Base-by-base conservation (phyloP, 2,888 invertebrate species). In the Lobophora halterata region DNA sequence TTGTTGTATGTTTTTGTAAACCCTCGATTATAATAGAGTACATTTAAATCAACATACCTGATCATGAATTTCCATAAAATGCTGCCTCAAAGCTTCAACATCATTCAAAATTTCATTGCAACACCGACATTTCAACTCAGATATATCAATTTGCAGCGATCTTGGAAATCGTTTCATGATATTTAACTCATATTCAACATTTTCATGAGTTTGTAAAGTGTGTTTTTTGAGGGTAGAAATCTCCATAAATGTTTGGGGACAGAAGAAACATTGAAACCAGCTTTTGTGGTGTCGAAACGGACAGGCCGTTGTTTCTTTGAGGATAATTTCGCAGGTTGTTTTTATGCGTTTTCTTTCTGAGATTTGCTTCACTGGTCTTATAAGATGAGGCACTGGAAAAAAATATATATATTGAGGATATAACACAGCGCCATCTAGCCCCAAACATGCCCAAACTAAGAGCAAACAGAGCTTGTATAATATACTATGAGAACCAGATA, bases 201-300 rank as follows among this genome's bases (percentile, higher is more conserved):
- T 58, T 0, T 53, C 5, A 31, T 86, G 85, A 0, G 45, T 49
- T 32, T 56, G 40, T 1, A 54, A 19, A 0, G 61, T 74, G 45
- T 86, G 85, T 0, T 48, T 46, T 44, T 74, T 59, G 0, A 85
- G 58, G 3, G 65, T 42, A 21, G 66, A 64, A 9, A 83, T 69
- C 18, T 78, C 75, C 69, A 82, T 79, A 42, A 80, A 83, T 27
- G 77, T 73, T 51, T 75, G 50, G 1, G 63, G 55, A 49, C 85
- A 85, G 58, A 72, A 85, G 52, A 85, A 83, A 27, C 85, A 85
- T 46, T 73, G 80, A 58, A 85, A 85, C 83, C 85, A 85, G 52
- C 83, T 83, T 19, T 75, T 78, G 53, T 75, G 75, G 45, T 85
- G 85, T 9, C 83, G 61, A 49, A 85, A 85, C 0, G 82, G 82